These are phyloP conservation scores for Anthonomus grandis DNA, from an alignment of 1,140 invertebrate genomes.

Conservation along the genomic window DNA sequence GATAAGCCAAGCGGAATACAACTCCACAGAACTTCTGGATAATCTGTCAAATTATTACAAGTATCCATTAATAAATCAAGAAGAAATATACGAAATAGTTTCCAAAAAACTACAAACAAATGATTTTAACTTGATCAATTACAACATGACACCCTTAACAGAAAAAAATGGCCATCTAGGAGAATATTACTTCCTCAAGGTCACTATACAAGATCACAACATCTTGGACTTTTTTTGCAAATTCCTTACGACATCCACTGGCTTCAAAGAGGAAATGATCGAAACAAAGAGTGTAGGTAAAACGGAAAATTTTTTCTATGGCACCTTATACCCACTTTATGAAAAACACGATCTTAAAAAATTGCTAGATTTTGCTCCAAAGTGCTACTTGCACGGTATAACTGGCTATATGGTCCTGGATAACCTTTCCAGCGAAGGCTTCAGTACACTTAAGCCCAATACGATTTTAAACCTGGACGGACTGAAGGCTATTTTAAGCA, in stretches of 20 bases:
- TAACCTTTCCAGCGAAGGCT: slow-evolving; percentile 2
- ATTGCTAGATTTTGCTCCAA: slow-evolving; percentile 15
- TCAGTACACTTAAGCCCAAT: slow-evolving; percentile 1
- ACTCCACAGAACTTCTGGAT: background rate
- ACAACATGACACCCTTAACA: background rate
- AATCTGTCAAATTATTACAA: slow-evolving; percentile 1
- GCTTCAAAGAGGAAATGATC: background rate
- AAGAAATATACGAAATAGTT: slow-evolving; percentile 6
- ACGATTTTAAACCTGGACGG: background rate
- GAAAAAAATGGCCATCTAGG: slow-evolving; percentile 16
- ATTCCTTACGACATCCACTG: background rate
- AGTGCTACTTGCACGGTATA: slow-evolving; percentile 7
- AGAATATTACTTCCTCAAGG: slow-evolving; percentile 6
- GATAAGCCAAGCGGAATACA: background rate
- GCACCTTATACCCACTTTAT: background rate
- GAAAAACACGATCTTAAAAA: background rate
- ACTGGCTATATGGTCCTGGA: slow-evolving; percentile 5
- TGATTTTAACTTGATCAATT: background rate
- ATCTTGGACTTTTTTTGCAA: slow-evolving; percentile 5
- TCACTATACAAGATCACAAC: slow-evolving; percentile 1
- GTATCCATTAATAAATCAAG: slow-evolving; percentile 8
- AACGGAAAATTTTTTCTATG: slow-evolving; percentile 16
- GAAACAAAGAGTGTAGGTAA: background rate
- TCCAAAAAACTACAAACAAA: background rate
- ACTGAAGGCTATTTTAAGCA: background rate